Percentiles rank a stretch among this genome's conserved stretches.
These are phyloP conservation scores for Pipistrellus kuhlii DNA, from an alignment of 2,797 vertebrate species.

Conservation along the genomic window DNA sequence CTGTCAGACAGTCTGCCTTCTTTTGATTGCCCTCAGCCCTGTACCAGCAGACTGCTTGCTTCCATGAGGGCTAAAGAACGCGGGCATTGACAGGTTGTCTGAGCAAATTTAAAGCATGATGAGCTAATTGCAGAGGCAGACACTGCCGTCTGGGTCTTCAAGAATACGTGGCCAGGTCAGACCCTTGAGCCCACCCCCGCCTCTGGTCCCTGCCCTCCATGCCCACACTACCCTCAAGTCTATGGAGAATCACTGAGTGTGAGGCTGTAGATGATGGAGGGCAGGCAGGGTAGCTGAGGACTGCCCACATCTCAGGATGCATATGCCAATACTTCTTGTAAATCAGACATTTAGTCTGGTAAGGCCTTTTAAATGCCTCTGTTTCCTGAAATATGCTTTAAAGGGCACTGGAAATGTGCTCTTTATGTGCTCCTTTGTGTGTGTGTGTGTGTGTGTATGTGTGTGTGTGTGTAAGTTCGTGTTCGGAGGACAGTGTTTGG, in stretches of 20 bases:
- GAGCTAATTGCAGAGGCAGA: not conserved
- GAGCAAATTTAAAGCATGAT: not conserved
- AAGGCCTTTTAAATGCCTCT: not conserved
- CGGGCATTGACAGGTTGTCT: not conserved
- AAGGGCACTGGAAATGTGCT: not conserved
- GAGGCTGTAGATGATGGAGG: not conserved
- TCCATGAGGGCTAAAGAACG: rapidly evolving
- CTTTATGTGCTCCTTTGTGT: not conserved
- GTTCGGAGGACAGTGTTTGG: not conserved
- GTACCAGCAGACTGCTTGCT: not conserved
- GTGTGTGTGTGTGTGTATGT: too few species aligned
- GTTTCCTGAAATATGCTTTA: not conserved
- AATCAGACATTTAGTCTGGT: not conserved
- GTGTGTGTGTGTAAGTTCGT: not conserved
- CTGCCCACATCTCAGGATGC: not conserved
- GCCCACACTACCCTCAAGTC: not conserved
- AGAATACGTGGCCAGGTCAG: not conserved
- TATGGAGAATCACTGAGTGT: not conserved
- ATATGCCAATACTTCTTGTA: not conserved
- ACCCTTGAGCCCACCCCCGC: not conserved
- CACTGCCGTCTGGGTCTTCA: not conserved
- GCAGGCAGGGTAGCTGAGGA: not conserved
- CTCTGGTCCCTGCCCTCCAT: not conserved
- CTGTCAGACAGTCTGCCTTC: not conserved
- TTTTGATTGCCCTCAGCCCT: not conserved